Evolutionary conservation across 2,888 invertebrate genomes (phyloP).

Genomic region (Lycocerus yunnanus): DNA sequence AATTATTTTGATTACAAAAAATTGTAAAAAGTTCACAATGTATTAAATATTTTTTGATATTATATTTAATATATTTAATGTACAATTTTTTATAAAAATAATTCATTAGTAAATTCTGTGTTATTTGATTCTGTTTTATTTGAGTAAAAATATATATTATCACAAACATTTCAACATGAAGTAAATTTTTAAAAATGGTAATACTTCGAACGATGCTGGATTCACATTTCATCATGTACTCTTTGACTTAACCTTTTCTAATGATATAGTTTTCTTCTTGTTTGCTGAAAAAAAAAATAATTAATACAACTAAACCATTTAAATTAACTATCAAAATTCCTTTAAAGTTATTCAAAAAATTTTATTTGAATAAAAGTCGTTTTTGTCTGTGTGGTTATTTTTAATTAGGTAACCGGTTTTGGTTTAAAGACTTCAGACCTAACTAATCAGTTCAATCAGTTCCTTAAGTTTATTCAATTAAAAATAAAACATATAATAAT

Average conservation of each 20-base stretch:
- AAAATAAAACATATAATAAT: too few relatives aligned
- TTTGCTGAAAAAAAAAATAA: background rate
- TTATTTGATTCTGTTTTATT: background rate
- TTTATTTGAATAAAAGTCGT: too few relatives aligned
- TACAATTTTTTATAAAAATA: background rate
- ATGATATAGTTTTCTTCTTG: background rate
- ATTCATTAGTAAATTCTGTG: background rate
- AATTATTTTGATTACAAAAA: background rate
- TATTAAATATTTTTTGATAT: background rate
- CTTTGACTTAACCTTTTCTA: background rate
- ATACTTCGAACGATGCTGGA: background rate
- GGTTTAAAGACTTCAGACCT: too few relatives aligned
- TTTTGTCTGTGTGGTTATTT: too few relatives aligned
- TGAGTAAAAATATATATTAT: background rate
- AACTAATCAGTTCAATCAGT: too few relatives aligned
- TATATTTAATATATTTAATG: background rate
- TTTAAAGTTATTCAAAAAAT: too few relatives aligned
- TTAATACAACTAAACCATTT: background rate
- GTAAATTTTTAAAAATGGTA: background rate
- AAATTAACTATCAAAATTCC: too few relatives aligned
- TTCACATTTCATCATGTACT: background rate
- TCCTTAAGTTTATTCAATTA: too few relatives aligned
- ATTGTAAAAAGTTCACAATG: too few relatives aligned
- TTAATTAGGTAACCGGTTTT: too few relatives aligned
- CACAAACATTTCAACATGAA: background rate